These are phyloP conservation scores for Morpho deidamia DNA, from an alignment of 2,888 invertebrate species.

Conservation along the genomic window DNA sequence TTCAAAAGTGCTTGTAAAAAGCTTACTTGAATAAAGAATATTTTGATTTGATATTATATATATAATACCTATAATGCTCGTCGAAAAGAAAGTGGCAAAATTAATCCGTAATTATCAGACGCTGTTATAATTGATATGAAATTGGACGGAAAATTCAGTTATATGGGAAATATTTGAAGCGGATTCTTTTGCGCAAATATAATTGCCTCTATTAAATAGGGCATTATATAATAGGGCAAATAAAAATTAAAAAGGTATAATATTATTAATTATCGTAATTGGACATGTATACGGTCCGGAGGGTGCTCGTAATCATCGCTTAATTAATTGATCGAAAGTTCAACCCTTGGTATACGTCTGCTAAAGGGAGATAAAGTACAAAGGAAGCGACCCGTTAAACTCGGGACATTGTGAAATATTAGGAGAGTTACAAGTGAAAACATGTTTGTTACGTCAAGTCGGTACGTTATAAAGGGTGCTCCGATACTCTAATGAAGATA, in stretches of 20 bases:
- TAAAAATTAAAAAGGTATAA: no score
- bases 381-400: conserved; percentile 66
- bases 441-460: conserved; percentile 66
- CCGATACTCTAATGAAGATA: conserved; percentile 76
- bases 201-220: conserved; percentile 40
- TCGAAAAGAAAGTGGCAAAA: no score
- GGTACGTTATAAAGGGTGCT: conserved; percentile 70
- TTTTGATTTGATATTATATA: no score
- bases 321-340: conserved; percentile 78
- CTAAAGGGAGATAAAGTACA: conserved; percentile 66
- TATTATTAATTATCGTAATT: conserved; percentile 64
- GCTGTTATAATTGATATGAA: conserved; percentile 17
- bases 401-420: conserved; percentile 72
- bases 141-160: conserved; percentile 16
- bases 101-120: conserved; percentile 9
- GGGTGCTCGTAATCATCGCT: conserved; percentile 61
- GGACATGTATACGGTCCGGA: conserved; percentile 49
- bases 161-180: conserved; percentile 17
- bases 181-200: conserved; percentile 24
- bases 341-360: conserved; percentile 68
- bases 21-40: no score
- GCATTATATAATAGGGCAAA: no score
- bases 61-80: no score
- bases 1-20: no score
- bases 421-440: conserved; percentile 67